Conservation (phyloP, 2,797 vertebrate genomes). For the Phrynocephalus guinanensis region DNA sequence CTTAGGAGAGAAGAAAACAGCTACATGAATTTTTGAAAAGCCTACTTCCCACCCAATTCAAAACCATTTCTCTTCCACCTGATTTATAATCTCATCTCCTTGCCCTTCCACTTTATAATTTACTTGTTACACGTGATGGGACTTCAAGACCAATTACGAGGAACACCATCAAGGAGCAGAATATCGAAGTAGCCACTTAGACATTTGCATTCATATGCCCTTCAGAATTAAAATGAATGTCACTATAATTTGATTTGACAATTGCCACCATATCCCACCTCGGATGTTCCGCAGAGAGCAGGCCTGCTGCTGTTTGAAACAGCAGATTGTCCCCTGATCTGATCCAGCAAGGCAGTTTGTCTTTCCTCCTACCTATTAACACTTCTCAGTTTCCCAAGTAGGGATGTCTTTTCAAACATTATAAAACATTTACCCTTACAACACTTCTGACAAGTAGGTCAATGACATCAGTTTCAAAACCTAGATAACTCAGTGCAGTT, state of each 20-base stretch:
- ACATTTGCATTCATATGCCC: constrained; percentile 1
- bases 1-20: no score
- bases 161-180: neutral
- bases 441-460: neutral
- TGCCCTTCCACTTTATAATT: no score
- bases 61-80: no score
- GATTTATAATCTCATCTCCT: no score
- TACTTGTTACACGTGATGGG: accelerated
- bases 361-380: neutral
- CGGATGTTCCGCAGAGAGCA: neutral
- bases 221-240: neutral
- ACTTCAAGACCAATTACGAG: neutral
- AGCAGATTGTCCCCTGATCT: neutral
- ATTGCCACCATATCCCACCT: neutral
- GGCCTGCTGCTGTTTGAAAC: neutral
- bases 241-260: neutral
- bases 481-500: neutral
- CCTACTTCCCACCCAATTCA: no score
- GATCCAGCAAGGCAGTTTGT: neutral
- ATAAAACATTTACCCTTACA: neutral
- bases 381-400: neutral
- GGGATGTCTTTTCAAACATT: neutral
- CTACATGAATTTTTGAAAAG: no score
- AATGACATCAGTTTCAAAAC: neutral
- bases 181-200: neutral